Percentiles rank a stretch among this genome's conserved stretches.
Conservation (phyloP, 1,140 invertebrate species). For the Aphidius gifuensis region DNA sequence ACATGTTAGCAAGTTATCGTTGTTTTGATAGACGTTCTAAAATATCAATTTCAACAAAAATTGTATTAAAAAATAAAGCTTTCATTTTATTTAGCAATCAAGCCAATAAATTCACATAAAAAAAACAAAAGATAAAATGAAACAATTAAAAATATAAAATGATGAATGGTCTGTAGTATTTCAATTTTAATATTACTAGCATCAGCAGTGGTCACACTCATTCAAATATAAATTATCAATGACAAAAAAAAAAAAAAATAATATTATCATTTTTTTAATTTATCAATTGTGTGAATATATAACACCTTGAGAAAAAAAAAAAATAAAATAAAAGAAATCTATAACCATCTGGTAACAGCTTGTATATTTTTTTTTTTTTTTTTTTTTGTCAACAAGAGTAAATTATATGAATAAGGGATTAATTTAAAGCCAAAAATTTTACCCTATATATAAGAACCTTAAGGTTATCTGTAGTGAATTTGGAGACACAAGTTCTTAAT, state of each 20-base stretch:
- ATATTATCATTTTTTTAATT: background rate
- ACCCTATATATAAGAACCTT: slow-evolving; percentile 5
- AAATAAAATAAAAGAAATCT: too few species aligned
- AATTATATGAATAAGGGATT: slow-evolving; percentile 8
- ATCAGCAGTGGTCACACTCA: too few species aligned
- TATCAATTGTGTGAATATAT: background rate
- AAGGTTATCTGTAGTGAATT: too few species aligned
- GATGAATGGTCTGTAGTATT: background rate
- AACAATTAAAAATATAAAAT: background rate
- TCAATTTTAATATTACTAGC: too few species aligned
- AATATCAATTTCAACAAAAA: too few species aligned
- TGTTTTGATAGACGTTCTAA: too few species aligned
- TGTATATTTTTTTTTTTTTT: background rate
- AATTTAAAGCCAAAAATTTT: slow-evolving; percentile 10
- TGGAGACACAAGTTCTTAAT: slow-evolving; percentile 33
- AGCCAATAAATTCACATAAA: background rate
- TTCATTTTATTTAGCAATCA: too few species aligned
- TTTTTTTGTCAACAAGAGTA: background rate
- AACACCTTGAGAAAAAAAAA: too few species aligned
- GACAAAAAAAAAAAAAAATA: too few species aligned
- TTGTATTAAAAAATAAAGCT: too few species aligned
- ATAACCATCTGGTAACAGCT: slow-evolving; percentile 3
- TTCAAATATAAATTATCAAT: background rate
- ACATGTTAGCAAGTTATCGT: slow-evolving; percentile 20
- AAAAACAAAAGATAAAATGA: background rate